These are phyloP conservation scores for Stratiolaelaps scimitus DNA, from an alignment of 1,140 invertebrate genomes.

Conservation along the genomic window DNA sequence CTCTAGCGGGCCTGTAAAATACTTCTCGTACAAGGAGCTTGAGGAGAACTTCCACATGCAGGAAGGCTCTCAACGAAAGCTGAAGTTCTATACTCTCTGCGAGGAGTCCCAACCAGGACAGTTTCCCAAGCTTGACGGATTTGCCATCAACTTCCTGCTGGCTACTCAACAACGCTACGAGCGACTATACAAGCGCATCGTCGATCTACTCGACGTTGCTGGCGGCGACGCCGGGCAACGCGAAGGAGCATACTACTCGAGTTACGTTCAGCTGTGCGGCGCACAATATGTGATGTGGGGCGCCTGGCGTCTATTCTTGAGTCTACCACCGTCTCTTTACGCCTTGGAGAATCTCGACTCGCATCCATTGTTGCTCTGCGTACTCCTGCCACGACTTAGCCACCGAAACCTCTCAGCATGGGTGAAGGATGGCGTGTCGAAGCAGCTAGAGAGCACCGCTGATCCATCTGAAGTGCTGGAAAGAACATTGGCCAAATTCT, in stretches of 20 bases:
- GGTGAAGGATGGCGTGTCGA: conserved; percentile 42
- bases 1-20: background rate
- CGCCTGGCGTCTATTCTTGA: conserved; percentile 62
- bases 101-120: conserved; percentile 63
- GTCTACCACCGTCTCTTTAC: conserved; percentile 70
- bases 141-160: conserved; percentile 42
- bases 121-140: conserved; percentile 73
- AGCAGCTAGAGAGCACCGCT: background rate
- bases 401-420: conserved; percentile 59
- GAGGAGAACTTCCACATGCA: conserved; percentile 52
- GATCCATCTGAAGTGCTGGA: background rate
- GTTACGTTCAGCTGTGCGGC: conserved; percentile 52
- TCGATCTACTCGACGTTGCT: conserved; percentile 54
- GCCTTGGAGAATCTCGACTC: conserved; percentile 62
- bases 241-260: conserved; percentile 50
- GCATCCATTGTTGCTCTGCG: conserved; percentile 54
- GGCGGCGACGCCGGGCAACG: conserved; percentile 42
- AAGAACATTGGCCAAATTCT: background rate
- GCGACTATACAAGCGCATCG: conserved; percentile 34
- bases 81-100: conserved; percentile 70
- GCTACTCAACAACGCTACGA: background rate
- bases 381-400: conserved; percentile 59
- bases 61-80: conserved; percentile 21
- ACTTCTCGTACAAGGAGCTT: conserved; percentile 58
- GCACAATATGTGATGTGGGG: conserved; percentile 82